A percentile compares a stretch with the other conserved stretches of the same genome.
Conservation (phyloP, 2,888 invertebrate genomes). For the Synanthedon andrenaeformis region DNA sequence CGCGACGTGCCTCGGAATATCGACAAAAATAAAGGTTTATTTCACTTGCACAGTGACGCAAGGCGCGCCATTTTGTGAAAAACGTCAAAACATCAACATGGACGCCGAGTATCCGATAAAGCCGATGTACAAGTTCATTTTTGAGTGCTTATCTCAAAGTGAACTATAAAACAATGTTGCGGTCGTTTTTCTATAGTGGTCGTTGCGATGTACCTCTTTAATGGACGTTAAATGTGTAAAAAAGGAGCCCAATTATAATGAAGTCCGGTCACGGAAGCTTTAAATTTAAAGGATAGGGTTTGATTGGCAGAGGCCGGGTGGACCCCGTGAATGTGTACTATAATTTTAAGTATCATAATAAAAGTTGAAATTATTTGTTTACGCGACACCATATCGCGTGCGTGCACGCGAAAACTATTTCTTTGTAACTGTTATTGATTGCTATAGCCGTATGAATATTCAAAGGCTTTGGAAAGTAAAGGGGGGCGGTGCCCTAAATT, state of each 20-base stretch:
- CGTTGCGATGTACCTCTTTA: slow-evolving; percentile 64
- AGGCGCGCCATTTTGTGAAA: slow-evolving; percentile 8
- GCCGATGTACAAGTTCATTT: slow-evolving; percentile 27
- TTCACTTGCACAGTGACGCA: slow-evolving; percentile 5
- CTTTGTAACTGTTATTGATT: slow-evolving; percentile 66
- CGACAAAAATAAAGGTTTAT: slow-evolving; percentile 40
- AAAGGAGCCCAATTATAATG: slow-evolving; percentile 51
- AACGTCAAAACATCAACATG: slow-evolving; percentile 31
- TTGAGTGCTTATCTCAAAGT: slow-evolving; percentile 20
- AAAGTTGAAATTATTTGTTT: slow-evolving; percentile 66
- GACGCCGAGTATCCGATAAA: slow-evolving; percentile 9
- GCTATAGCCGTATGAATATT: slow-evolving; percentile 68
- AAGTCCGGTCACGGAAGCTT: slow-evolving; percentile 58
- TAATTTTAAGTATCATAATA: slow-evolving; percentile 51
- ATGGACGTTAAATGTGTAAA: slow-evolving; percentile 48
- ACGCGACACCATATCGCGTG: slow-evolving; percentile 66
- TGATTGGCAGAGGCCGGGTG: slow-evolving; percentile 35
- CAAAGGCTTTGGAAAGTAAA: slow-evolving; percentile 61
- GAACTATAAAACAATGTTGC: slow-evolving; percentile 3
- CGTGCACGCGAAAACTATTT: slow-evolving; percentile 67
- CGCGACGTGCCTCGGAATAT: slow-evolving; percentile 52
- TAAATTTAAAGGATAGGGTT: slow-evolving; percentile 46
- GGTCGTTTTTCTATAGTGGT: slow-evolving; percentile 33
- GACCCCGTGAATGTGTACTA: slow-evolving; percentile 37
- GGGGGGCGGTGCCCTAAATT: slow-evolving; percentile 64